A percentile compares a stretch with the other conserved stretches of the same genome.
phyloP scores from a whole-genome alignment of 2,113 vertebrate species.

The Dasyprocta punctata region DNA sequence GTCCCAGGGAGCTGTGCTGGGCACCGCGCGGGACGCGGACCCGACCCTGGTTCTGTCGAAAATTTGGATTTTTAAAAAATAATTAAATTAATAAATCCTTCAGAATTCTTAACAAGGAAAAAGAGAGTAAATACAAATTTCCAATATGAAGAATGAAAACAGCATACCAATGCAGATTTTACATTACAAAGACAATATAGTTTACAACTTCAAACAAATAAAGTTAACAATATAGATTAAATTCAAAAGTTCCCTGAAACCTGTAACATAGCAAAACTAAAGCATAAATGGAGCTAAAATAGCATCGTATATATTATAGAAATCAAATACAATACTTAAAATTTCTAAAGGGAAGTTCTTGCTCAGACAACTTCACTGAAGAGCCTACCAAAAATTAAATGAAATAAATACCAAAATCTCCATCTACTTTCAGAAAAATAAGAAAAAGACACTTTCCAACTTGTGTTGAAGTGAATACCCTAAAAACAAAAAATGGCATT shows the following conservation, averaged over 20 bases:
- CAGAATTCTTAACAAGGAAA: not conserved
- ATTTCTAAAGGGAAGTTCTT: not conserved
- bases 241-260: not conserved
- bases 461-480: not conserved
- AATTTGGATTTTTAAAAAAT: not conserved
- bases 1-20: no score
- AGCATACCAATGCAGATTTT: not conserved
- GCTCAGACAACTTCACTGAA: not conserved
- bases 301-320: not conserved
- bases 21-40: no score
- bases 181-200: not conserved
- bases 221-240: not conserved
- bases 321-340: not conserved
- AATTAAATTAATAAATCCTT: not conserved
- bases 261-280: slow-evolving; percentile 6
- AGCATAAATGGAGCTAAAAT: not conserved
- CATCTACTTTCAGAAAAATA: not conserved
- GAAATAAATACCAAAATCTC: not conserved
- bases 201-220: not conserved
- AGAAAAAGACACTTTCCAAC: not conserved
- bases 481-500: not conserved
- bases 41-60: no score
- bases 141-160: no score
- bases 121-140: not conserved
- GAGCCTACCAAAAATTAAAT: not conserved